phyloP scores from a whole-genome alignment of 2,888 invertebrate species.

The Clistopyga incitator region DNA sequence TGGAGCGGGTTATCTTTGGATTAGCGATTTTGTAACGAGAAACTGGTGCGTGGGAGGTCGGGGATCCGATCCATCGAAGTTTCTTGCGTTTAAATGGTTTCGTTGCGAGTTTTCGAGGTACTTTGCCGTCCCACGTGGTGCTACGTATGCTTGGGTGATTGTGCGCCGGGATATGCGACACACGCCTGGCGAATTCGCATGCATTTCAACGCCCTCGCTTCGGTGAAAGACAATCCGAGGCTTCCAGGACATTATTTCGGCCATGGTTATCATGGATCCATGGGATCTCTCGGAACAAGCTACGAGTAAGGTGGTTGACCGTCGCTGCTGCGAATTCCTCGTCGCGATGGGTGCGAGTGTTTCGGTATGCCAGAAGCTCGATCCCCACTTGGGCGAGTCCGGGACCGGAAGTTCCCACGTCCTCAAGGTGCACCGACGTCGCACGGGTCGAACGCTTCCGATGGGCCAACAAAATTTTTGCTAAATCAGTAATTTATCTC shows the following conservation, averaged over 20 bases:
- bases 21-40: constrained; percentile 2
- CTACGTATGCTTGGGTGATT: constrained; percentile 10
- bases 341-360: constrained; percentile 42
- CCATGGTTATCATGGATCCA: constrained; percentile 55
- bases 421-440: constrained; percentile 55
- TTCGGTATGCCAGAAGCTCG: constrained; percentile 21
- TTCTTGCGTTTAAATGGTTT: neutral
- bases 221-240: constrained; percentile 42
- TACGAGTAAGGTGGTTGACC: constrained; percentile 16
- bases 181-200: neutral
- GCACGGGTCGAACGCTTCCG: no score
- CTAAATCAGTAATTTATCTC: no score
- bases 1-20: constrained; percentile 1
- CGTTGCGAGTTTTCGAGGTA: neutral
- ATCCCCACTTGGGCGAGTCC: constrained; percentile 58
- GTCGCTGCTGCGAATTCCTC: constrained; percentile 39
- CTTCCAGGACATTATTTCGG: constrained; percentile 53
- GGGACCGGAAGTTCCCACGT: constrained; percentile 65
- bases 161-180: neutral
- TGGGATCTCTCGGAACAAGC: constrained; percentile 55
- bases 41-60: constrained; percentile 10
- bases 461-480: no score
- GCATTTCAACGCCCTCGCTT: constrained; percentile 3
- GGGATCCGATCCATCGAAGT: neutral
- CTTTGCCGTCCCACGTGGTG: neutral